A percentile compares a stretch with the other conserved stretches of the same genome.
These are phyloP conservation scores for Pterostichus niger DNA, from an alignment of 2,888 invertebrate genomes.

Conservation along the genomic window DNA sequence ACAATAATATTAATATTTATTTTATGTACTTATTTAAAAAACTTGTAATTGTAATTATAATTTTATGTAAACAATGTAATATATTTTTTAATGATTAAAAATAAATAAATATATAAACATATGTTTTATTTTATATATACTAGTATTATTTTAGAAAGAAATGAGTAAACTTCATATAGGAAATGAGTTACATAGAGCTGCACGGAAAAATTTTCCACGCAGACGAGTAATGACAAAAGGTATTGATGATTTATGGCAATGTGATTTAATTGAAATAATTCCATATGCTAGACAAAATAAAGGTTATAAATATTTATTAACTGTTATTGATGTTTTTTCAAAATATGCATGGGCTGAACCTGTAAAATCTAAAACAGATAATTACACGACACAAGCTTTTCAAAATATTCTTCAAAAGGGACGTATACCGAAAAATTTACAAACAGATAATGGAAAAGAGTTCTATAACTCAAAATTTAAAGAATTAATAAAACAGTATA, in stretches of 20 bases:
- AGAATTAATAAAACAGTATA: conserved; percentile 9
- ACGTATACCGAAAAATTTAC: conserved; percentile 24
- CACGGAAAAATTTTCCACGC: conserved; percentile 71
- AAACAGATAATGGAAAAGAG: conserved; percentile 29
- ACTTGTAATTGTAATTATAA: too few relatives aligned
- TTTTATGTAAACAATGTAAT: too few relatives aligned
- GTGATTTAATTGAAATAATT: conserved; percentile 74
- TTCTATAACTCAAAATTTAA: conserved; percentile 35
- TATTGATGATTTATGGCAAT: conserved; percentile 75
- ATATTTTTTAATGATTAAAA: too few relatives aligned
- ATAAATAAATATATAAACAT: conserved; percentile 1
- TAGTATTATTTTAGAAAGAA: background rate
- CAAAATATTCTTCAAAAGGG: background rate
- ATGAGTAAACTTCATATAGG: background rate
- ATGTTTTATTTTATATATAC: background rate
- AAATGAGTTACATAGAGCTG: conserved; percentile 72
- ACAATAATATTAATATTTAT: too few relatives aligned
- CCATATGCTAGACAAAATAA: conserved; percentile 71
- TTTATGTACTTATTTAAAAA: too few relatives aligned
- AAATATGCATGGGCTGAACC: conserved; percentile 73
- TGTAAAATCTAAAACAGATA: conserved; percentile 71
- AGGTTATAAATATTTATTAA: conserved; percentile 72
- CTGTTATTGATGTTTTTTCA: conserved; percentile 71
- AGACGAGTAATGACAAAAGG: conserved; percentile 68
- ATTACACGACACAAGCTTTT: conserved; percentile 68